phyloP scores from a whole-genome alignment of 2,113 vertebrate genomes.

The Actenoides hombroni region DNA sequence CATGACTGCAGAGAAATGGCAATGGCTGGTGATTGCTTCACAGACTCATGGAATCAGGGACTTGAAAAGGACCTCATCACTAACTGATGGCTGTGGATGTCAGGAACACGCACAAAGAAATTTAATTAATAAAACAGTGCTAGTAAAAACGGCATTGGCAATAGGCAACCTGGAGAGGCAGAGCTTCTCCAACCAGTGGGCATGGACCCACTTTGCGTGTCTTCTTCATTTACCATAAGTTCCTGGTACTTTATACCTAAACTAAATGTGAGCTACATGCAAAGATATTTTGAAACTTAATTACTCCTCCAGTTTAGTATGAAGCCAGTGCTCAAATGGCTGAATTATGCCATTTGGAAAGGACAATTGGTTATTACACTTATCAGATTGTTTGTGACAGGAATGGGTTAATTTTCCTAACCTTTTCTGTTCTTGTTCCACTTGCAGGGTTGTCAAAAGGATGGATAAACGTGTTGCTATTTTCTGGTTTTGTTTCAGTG shows the following conservation, averaged over 20 bases:
- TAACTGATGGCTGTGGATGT: not conserved
- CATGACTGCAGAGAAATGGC: not conserved
- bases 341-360: slow-evolving; percentile 43
- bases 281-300: slow-evolving; percentile 60
- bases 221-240: not conserved
- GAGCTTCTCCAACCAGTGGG: not conserved
- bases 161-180: not conserved
- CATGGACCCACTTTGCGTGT: not conserved
- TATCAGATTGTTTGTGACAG: slow-evolving; percentile 61
- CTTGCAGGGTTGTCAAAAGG: slow-evolving; percentile 54
- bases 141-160: not conserved
- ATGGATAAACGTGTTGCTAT: slow-evolving; percentile 66
- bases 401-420: slow-evolving; percentile 74
- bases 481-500: slow-evolving; percentile 69
- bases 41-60: not conserved
- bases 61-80: not conserved
- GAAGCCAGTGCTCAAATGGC: not conserved
- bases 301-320: not conserved
- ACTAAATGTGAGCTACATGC: not conserved
- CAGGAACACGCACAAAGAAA: not conserved
- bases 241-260: not conserved
- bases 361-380: slow-evolving; percentile 36
- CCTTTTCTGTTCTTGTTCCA: slow-evolving; percentile 65
- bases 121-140: not conserved
- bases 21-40: not conserved